Percentiles rank a stretch among this genome's conserved stretches.
These are phyloP conservation scores for Mnemiopsis leidyi DNA, from an alignment of 37 sponge, comb jelly and placozoan species.

Conservation along the genomic window DNA sequence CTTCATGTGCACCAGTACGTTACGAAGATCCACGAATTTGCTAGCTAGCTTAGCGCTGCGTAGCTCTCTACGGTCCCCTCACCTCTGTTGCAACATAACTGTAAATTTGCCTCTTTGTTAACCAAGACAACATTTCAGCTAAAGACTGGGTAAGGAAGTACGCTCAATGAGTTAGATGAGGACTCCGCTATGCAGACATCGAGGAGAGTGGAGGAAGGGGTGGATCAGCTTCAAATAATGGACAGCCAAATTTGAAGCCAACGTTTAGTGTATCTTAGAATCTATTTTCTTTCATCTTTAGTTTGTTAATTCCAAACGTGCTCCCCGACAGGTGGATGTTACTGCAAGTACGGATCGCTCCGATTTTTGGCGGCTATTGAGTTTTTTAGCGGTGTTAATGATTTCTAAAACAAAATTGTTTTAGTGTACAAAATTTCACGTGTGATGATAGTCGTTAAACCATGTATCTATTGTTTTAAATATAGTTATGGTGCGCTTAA, in stretches of 20 bases:
- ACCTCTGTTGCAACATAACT: too few relatives aligned
- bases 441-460: too few relatives aligned
- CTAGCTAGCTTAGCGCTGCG: too few relatives aligned
- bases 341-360: not conserved
- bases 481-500: not conserved
- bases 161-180: not conserved
- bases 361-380: not conserved
- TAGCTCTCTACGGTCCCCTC: too few relatives aligned
- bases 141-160: conserved; percentile 15
- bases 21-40: too few relatives aligned
- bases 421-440: not conserved
- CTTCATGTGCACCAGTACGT: too few relatives aligned
- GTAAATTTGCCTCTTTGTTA: too few relatives aligned
- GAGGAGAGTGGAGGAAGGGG: not conserved
- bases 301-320: not conserved
- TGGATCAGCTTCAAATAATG: not conserved
- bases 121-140: too few relatives aligned
- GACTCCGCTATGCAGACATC: not conserved
- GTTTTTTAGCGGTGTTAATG: not conserved
- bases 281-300: not conserved
- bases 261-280: not conserved
- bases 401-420: not conserved
- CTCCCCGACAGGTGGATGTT: not conserved
- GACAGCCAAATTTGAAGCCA: not conserved
- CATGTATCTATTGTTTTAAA: not conserved